Percentiles rank a stretch among this genome's conserved stretches.
Evolutionary conservation across 2,888 invertebrate species (phyloP).

Genomic region (Cataglyphis albicans): DNA sequence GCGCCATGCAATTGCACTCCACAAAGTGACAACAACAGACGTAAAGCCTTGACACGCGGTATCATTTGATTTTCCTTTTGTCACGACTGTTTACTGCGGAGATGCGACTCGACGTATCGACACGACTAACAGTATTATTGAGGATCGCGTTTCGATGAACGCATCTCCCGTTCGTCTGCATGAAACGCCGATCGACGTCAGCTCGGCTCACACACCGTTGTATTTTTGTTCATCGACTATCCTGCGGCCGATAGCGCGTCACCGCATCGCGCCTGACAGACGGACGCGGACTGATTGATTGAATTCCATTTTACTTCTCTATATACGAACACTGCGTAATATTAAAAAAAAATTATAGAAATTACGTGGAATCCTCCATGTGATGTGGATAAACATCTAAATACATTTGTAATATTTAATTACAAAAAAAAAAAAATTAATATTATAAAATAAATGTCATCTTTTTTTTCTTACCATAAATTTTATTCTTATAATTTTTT

Average conservation of each 20-base stretch:
- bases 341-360: slow-evolving; percentile 15
- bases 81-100: slow-evolving; percentile 24
- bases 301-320: slow-evolving; percentile 30
- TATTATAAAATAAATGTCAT: not conserved
- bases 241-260: slow-evolving; percentile 29
- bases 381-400: slow-evolving; percentile 6
- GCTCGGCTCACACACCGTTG: slow-evolving; percentile 3
- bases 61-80: slow-evolving; percentile 39
- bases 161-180: slow-evolving; percentile 30
- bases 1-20: not conserved
- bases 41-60: not conserved
- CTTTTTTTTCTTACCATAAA: too few relatives aligned
- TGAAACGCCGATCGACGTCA: slow-evolving; percentile 39
- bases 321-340: not conserved
- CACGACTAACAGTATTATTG: slow-evolving; percentile 28
- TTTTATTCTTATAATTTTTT: too few relatives aligned
- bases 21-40: not conserved
- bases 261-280: slow-evolving; percentile 26
- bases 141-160: slow-evolving; percentile 50
- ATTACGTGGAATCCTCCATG: not conserved
- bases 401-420: not conserved
- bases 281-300: slow-evolving; percentile 44
- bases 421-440: slow-evolving; percentile 3
- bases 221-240: slow-evolving; percentile 41
- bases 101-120: slow-evolving; percentile 23